Base-by-base conservation (phyloP, 2,797 vertebrate genomes). In the Malacoctenus gilli region DNA sequence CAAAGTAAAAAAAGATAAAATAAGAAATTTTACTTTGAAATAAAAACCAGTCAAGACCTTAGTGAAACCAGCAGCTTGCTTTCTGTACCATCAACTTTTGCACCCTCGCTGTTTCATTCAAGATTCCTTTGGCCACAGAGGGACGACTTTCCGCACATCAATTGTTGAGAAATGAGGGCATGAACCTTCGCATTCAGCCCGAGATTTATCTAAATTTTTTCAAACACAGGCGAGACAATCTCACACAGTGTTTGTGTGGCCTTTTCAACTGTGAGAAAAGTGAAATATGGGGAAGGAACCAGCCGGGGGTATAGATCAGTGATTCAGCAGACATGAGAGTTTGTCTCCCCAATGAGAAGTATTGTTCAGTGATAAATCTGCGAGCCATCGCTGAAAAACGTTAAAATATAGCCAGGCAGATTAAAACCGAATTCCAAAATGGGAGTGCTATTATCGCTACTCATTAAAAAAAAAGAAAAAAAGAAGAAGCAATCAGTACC, bases 181-280 rank as follows among this genome's bases (percentile, higher is more conserved):
- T 22, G 5, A 4, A 39, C 18, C 19, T 51, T 8, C 0, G 8
- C 51, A 39, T 31, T 30, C 14, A 48, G 19, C n/a, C 15, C 13
- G n/a, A 35, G 8, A 8, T 49, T 34, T 43, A 19, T n/a, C 8
- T 4, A 39, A 22, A 47, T 30, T 1, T 2, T 50, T 9, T 42
- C 48, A 6, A 53, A 66, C 3, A 40, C 22, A 25, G 25, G 19
- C 16, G 30, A 28, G 20, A 52, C 14, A 35, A 54, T 53, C n/a
- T 50, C 10, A 21, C 15, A 37, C 14, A 44, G 48, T 57, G 37
- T 67, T 48, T 69, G 20, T 39, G 25, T 53, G n/a, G 44, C 38
- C 12, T 63, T 66, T 44, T 54, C 23, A 56, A 51, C 44, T 52
- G 11, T 19, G 16, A 41, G 30, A 34, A 35, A 66, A 44, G 15